Base-by-base conservation (phyloP, 2,888 invertebrate species). In the Chrysolina haemoptera region DNA sequence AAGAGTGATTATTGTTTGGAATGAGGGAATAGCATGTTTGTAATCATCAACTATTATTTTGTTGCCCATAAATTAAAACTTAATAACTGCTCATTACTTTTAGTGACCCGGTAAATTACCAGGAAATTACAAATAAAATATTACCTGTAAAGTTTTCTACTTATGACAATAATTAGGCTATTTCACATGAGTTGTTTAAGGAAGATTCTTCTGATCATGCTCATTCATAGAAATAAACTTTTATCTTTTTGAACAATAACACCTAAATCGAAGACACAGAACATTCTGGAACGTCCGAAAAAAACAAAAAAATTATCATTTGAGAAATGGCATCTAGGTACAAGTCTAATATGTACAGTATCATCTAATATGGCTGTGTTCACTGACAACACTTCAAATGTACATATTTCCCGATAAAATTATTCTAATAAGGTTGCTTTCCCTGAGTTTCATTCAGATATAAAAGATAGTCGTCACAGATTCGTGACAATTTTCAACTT, bases 291-390 rank as follows among this genome's bases (percentile, higher is more conserved):
- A 50, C 59, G 35, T 18, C 16, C 41, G 55, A 9, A 18, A 20
- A 11, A 63, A 27, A 18, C 53, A 35, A 48, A 48, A 16, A 35
- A 50, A 50, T 27, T 68, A 72, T 63, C 46, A 53, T 68, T 66
- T 22, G 68, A 22, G 66, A 69, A 46, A 73, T 70, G 73, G 66
- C 70, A 50, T 43, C 73, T 70, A 70, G 48, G 59, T 59, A 59
- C 22, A 59, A 59, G 20, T 59, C 16, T 59, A 59, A 59, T 59
- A 59, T 59, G 59, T 59, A 27, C 59, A 59, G 27, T 70, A 76
- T 72, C 74, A 77, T 77, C 82, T 83, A 83, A 80, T 84, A 84
- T 84, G 84, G 83, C 84, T 79, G 79, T 77, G 73, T 82, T 79
- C 27, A 82, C 81, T 81, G 82, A 82, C 82, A 82, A 78, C 71